Conservation (phyloP, 2,797 vertebrate species). For the Champsocephalus gunnari region DNA sequence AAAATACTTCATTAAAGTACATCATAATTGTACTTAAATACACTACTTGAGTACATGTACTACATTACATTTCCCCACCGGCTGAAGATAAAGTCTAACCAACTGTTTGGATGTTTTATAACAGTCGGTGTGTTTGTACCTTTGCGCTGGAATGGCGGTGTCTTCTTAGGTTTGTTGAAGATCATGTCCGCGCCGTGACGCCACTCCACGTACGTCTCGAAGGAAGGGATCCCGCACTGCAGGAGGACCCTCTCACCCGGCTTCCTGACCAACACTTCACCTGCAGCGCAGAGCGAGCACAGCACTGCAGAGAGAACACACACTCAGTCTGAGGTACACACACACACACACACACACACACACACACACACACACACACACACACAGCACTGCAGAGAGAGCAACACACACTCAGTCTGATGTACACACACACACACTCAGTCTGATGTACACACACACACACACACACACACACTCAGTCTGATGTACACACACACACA, state of each 20-base stretch:
- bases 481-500: too few species aligned
- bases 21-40: too few species aligned
- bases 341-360: constrained; percentile 6
- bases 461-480: neutral
- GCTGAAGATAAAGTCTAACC: neutral
- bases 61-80: too few species aligned
- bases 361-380: neutral
- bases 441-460: too few species aligned
- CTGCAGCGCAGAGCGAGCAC: constrained; percentile 49
- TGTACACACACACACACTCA: neutral
- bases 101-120: neutral
- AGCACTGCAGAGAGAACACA: constrained; percentile 63
- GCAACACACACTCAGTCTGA: neutral
- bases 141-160: rapidly evolving
- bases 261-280: neutral
- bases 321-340: neutral
- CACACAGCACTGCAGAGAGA: constrained; percentile 41
- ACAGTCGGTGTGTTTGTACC: constrained; percentile 41
- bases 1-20: too few species aligned
- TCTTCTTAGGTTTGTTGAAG: rapidly evolving
- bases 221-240: rapidly evolving
- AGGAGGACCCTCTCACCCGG: rapidly evolving
- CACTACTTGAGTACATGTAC: too few species aligned
- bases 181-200: rapidly evolving
- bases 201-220: neutral